These are phyloP conservation scores for Sebastes oblongus DNA, from an alignment of 2,797 vertebrate genomes.

Conservation along the genomic window DNA sequence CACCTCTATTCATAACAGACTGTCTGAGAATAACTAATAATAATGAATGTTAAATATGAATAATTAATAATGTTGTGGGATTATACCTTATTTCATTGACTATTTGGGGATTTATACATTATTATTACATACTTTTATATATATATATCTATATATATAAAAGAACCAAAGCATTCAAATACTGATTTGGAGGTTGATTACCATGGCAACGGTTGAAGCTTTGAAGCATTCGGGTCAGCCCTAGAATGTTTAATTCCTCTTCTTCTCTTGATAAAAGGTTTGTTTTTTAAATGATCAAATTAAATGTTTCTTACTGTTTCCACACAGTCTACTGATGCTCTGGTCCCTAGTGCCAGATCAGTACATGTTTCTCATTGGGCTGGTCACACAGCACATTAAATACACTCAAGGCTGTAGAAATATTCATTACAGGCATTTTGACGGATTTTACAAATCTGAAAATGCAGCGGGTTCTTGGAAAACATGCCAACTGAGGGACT, in stretches of 20 bases:
- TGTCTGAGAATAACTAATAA: no score
- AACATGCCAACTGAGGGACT: slow-evolving; percentile 72
- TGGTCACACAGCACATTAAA: slow-evolving; percentile 66
- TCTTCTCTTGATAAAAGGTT: slow-evolving; percentile 10
- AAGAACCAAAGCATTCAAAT: no score
- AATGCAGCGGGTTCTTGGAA: slow-evolving; percentile 66
- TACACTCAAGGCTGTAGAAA: slow-evolving; percentile 62
- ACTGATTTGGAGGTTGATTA: no score
- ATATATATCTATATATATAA: no score
- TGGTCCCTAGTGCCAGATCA: slow-evolving; percentile 31
- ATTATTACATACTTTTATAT: no score
- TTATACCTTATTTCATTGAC: no score
- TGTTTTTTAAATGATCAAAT: slow-evolving; percentile 3
- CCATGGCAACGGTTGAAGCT: no score
- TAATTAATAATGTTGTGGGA: no score
- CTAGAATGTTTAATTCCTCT: slow-evolving; percentile 1
- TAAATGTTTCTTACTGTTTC: neutral
- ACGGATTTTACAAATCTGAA: slow-evolving; percentile 72
- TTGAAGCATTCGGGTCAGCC: no score
- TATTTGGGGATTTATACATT: no score
- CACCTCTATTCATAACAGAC: no score
- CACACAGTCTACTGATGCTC: slow-evolving; percentile 4
- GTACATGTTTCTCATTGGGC: slow-evolving; percentile 26
- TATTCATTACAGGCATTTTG: slow-evolving; percentile 74
- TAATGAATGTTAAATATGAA: no score